These are phyloP conservation scores for Magallana ariakensis DNA, from an alignment of 1,140 invertebrate species.

Conservation along the genomic window DNA sequence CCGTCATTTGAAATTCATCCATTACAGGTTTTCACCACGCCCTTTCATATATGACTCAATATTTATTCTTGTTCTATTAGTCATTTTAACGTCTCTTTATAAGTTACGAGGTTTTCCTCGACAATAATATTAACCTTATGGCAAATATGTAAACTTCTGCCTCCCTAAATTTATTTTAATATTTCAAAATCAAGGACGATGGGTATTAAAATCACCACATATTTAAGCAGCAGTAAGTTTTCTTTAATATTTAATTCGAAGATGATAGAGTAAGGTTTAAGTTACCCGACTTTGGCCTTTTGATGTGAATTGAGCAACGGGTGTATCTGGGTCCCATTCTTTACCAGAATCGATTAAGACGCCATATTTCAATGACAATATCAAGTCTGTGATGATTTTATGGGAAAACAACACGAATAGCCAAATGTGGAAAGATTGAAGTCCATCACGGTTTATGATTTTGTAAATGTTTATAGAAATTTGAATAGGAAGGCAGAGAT, in stretches of 20 bases:
- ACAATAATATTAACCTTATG: too few species aligned
- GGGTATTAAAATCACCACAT: background rate
- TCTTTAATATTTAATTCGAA: background rate
- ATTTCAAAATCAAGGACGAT: background rate
- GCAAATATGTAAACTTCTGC: too few species aligned
- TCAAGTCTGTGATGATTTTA: background rate
- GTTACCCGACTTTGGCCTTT: background rate
- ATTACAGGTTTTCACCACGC: too few species aligned
- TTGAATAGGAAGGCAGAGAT: background rate
- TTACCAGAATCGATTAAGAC: background rate
- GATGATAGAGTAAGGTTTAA: background rate
- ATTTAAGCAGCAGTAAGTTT: background rate
- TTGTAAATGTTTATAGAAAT: background rate
- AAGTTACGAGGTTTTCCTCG: too few species aligned
- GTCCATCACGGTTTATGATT: conserved; percentile 5
- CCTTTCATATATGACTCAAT: too few species aligned
- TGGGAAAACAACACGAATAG: background rate
- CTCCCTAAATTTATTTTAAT: too few species aligned
- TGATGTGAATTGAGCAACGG: background rate
- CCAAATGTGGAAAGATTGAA: background rate
- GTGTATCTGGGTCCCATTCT: background rate
- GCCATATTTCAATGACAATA: background rate
- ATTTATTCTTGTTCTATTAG: too few species aligned
- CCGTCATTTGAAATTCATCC: too few species aligned
- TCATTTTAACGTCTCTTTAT: too few species aligned